phyloP scores from a whole-genome alignment of 2,888 invertebrate genomes.

The Trissoscelio sp. region DNA sequence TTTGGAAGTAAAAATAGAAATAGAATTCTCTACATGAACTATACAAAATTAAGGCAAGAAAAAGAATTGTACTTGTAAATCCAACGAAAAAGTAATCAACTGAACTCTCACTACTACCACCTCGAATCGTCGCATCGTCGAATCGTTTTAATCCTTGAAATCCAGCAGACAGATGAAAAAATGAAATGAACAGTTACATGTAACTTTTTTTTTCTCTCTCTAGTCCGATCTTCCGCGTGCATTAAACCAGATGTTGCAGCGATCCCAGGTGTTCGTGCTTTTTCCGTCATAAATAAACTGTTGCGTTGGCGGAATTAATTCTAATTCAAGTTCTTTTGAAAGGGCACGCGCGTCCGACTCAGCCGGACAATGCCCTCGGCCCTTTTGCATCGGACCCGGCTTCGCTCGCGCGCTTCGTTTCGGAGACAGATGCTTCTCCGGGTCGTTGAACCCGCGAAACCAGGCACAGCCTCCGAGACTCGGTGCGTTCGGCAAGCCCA shows the following conservation, averaged over 20 bases:
- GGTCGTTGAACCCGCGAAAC: constrained; percentile 57
- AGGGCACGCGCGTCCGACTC: constrained; percentile 45
- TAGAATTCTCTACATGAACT: too few relatives aligned
- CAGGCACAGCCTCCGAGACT: constrained; percentile 21
- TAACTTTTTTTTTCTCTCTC: constrained; percentile 13
- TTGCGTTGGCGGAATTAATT: constrained; percentile 68
- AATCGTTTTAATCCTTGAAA: not conserved
- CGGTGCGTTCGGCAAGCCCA: constrained; percentile 50
- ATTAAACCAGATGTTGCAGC: constrained; percentile 55
- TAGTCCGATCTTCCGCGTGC: constrained; percentile 33
- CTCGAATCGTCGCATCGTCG: too few relatives aligned
- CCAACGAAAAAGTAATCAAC: too few relatives aligned
- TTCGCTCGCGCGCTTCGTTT: too few relatives aligned
- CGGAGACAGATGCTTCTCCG: constrained; percentile 43
- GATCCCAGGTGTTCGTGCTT: constrained; percentile 59
- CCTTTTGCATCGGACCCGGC: constrained; percentile 39
- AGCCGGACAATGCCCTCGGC: constrained; percentile 63
- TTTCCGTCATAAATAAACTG: constrained; percentile 61
- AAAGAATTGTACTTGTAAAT: too few relatives aligned
- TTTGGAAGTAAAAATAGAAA: too few relatives aligned
- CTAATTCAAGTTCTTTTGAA: constrained; percentile 55
- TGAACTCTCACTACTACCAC: too few relatives aligned
- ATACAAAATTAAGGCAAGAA: too few relatives aligned
- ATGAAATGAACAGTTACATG: constrained; percentile 47
- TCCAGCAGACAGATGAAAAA: not conserved